A percentile compares a stretch with the other conserved stretches of the same genome.
These are phyloP conservation scores for Parauchenoglanis punctatus DNA, from an alignment of 2,797 vertebrate species.

Conservation along the genomic window DNA sequence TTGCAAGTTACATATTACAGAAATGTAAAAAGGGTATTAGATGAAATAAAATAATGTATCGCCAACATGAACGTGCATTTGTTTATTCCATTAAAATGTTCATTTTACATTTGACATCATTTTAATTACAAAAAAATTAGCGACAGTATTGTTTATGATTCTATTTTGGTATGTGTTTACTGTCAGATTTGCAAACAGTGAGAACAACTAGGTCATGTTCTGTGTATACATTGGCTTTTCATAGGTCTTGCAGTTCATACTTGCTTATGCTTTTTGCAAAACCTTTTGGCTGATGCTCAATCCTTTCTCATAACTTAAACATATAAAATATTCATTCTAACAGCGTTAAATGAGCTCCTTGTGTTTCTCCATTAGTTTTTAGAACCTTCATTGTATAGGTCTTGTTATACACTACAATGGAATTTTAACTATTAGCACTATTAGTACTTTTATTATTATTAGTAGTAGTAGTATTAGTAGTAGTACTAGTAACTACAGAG, in stretches of 20 bases:
- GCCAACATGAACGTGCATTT: not conserved
- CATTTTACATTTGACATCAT: not conserved
- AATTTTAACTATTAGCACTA: not conserved
- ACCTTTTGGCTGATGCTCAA: not conserved
- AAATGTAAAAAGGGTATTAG: not conserved
- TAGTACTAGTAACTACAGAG: not conserved
- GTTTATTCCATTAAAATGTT: not conserved
- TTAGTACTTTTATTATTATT: not conserved
- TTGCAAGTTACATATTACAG: not conserved
- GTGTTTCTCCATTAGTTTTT: not conserved
- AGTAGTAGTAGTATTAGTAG: not conserved
- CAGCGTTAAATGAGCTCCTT: not conserved
- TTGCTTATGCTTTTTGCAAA: not conserved
- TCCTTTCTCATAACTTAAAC: not conserved
- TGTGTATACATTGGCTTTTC: not conserved
- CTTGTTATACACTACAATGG: not conserved
- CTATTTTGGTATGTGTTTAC: not conserved
- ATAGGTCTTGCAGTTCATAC: not conserved
- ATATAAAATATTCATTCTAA: not conserved
- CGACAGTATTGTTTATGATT: not conserved
- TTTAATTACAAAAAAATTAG: not conserved
- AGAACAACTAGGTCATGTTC: not conserved
- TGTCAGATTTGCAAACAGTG: not conserved
- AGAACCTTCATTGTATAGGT: not conserved
- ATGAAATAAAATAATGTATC: not conserved